Base-by-base conservation (phyloP, 2,113 vertebrate species). In the Tenrec ecaudatus region DNA sequence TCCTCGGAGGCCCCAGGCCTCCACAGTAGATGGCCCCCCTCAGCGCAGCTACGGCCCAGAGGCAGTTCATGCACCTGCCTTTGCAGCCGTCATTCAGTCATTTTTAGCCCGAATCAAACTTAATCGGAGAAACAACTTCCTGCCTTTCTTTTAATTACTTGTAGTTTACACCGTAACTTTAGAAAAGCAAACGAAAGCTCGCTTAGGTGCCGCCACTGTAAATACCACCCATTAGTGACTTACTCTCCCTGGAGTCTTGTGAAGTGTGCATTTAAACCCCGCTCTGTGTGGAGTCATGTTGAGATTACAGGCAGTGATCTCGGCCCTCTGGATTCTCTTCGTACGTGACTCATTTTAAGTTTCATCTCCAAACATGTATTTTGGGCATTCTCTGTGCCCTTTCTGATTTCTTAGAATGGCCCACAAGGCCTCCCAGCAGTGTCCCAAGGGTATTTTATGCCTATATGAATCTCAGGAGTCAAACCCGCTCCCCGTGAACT, bases 141-240 rank as follows among this genome's bases (percentile, higher is more conserved):
- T 95, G 60, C 75, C 2, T 97, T 96, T 95, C 94, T 97, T 95
- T 80, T 97, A 88, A 96, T 97, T 95, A 95, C 96, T 53, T 96
- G 33, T 91, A 95, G 96, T 97, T 98, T 93, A 96, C 94, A 88
- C 95, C 87, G 94, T 97, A 96, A 97, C 96, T 98, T 96, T 88
- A 96, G 96, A 93, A 97, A 96, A 97, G 96, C 96, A 97, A 96
- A 97, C 89, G 97, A 97, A 97, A 95, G 96, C 92, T 68, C 68
- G 88, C 97, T 96, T 96, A 97, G 97, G 97, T 92, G 96, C 97
- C 83, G 85, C 96, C 97, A 97, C 97, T 98, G 98, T 98, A 98
- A 98, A 98, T 98, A 98, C 96, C 96, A 92, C 98, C 98, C 98
- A 98, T 98, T 98, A 98, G 98, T 97, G 97, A 97, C 97, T 98